phyloP scores from a whole-genome alignment of 2,888 invertebrate species.

The Prosopocoilus inquinatus region DNA sequence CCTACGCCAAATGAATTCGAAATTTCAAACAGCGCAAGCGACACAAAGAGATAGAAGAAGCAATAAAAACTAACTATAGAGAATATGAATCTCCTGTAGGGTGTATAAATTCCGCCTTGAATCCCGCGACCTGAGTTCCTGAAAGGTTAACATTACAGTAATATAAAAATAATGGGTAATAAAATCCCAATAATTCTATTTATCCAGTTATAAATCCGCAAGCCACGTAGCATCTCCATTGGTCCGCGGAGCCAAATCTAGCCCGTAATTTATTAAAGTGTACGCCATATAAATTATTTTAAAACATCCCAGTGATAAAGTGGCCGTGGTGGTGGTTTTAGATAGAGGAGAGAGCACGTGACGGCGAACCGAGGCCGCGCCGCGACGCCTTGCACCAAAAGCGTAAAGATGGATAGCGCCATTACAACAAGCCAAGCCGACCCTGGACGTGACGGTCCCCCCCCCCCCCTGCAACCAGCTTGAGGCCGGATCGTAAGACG shows the following conservation, averaged over 20 bases:
- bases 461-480: too few relatives aligned
- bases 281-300: slow-evolving; percentile 20
- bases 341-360: slow-evolving; percentile 21
- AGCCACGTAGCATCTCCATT: slow-evolving; percentile 17
- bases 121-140: too few relatives aligned
- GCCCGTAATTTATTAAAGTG: slow-evolving; percentile 16
- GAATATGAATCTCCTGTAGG: too few relatives aligned
- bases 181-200: slow-evolving; percentile 17
- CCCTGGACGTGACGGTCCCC: too few relatives aligned
- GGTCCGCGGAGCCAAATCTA: slow-evolving; percentile 5
- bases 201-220: slow-evolving; percentile 9
- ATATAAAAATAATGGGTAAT: slow-evolving; percentile 11
- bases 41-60: too few relatives aligned
- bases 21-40: too few relatives aligned
- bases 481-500: slow-evolving; percentile 2
- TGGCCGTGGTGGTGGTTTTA: slow-evolving; percentile 19
- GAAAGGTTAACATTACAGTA: neutral
- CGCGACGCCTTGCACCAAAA: slow-evolving; percentile 13
- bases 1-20: too few relatives aligned
- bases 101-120: too few relatives aligned
- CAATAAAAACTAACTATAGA: too few relatives aligned
- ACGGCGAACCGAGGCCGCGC: slow-evolving; percentile 11
- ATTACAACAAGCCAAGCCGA: slow-evolving; percentile 18
- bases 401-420: slow-evolving; percentile 18
- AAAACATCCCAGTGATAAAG: slow-evolving; percentile 19